Evolutionary conservation across 2,113 vertebrate species (phyloP).

Genomic region (Rhea pennata): DNA sequence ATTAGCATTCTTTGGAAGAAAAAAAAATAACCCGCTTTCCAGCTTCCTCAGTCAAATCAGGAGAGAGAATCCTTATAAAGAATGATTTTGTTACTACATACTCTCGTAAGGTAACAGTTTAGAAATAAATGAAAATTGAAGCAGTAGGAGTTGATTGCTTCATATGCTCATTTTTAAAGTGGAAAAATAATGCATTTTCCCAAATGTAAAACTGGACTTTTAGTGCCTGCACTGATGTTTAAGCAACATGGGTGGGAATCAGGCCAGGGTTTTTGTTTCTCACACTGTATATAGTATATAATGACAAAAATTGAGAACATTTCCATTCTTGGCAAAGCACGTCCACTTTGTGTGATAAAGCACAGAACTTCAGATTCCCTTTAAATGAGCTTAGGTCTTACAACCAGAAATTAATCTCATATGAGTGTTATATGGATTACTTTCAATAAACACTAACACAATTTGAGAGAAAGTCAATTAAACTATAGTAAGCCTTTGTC

Average conservation of each 20-base stretch:
- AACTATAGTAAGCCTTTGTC: neutral
- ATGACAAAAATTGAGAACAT: neutral
- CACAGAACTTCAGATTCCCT: neutral
- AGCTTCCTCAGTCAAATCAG: neutral
- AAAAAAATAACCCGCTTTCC: neutral
- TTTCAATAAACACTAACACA: neutral
- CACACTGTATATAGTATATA: neutral
- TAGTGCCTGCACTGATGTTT: neutral
- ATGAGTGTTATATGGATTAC: neutral
- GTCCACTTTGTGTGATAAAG: neutral
- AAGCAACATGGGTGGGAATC: neutral
- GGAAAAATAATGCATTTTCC: neutral
- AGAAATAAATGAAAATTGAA: neutral
- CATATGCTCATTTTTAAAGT: neutral
- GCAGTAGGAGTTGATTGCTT: neutral
- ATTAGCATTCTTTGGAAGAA: neutral
- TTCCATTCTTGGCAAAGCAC: neutral
- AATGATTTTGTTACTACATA: neutral
- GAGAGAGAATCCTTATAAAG: neutral
- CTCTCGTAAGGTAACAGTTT: neutral
- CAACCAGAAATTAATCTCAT: neutral
- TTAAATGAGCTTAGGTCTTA: neutral
- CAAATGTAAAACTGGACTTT: neutral
- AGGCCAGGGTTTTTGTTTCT: neutral
- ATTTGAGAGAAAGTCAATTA: neutral